Evolutionary conservation across 2,888 invertebrate genomes (phyloP), one percentile per base, ranked within the genome.

Genomic region (Allolobophora icterica): DNA sequence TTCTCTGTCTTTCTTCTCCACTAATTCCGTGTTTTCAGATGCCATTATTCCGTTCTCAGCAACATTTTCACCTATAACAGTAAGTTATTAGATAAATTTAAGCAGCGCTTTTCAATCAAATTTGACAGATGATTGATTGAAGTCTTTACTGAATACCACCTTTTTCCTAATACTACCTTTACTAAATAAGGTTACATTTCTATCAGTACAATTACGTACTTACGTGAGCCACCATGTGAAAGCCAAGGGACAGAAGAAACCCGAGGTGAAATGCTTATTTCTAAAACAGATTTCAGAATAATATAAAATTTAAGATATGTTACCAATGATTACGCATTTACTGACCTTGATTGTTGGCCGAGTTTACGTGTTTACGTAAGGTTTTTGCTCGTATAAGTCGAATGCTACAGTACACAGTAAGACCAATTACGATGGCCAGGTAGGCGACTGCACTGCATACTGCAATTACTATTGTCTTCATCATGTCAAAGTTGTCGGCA

Each of bases 361-460:
- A 35, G 87, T 87, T 87, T 8, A 35, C 34, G 35, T 87, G 87
- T 87, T 93, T 93, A 33, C 92, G 89, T 84, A 93, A 91, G 58
- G 92, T 92, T 91, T 93, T 93, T 34, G 92, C 92, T 90, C 94
- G 92, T 35, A 95, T 92, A 19, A 95, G 94, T 91, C 95, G 92
- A 92, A 95, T 94, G 89, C 98, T 96, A 94, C 99, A 99, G 97
- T 98, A 99, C 84, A 98, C 96, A 97, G 98, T 98, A 0, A 99
- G 96, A 0, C 98, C 98, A 91, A 98, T 97, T 4, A 99, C 98
- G 1, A 99, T 96, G 40, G 98, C 96, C 96, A 99, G 98, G 94
- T 99, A 99, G 0, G 98, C 98, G 0, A 97, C 97, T 0, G 98
- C 98, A 0, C 98, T 98, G 0, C 98, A 97, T 95, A 98, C 97